A percentile compares a stretch with the other conserved stretches of the same genome.
Evolutionary conservation across 2,888 invertebrate species (phyloP).

Genomic region (Polyploca ridens): DNA sequence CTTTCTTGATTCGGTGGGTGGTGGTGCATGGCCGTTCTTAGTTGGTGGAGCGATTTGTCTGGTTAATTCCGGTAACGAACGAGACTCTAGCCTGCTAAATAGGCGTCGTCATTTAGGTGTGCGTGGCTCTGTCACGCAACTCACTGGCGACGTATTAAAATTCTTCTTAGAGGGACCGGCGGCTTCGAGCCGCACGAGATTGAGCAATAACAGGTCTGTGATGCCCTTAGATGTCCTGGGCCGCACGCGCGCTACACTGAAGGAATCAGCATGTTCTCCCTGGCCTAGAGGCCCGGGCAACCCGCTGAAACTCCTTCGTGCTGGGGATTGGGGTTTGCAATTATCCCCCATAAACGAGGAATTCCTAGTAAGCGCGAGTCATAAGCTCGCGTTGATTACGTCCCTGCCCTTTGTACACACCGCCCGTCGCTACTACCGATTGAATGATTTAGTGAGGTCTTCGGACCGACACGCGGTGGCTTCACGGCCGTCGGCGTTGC

Average conservation of each 20-base stretch:
- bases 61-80: conserved; percentile 91
- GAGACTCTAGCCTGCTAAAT: conserved; percentile 86
- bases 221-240: conserved; percentile 86
- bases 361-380: conserved; percentile 87
- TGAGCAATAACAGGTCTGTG: conserved; percentile 61
- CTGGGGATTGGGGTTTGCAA: conserved; percentile 84
- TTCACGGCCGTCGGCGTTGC: conserved; percentile 69
- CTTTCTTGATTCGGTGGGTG: conserved; percentile 85
- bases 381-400: conserved; percentile 88
- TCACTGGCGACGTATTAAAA: conserved; percentile 51
- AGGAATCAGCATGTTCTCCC: conserved; percentile 83
- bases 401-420: conserved; percentile 85
- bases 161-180: conserved; percentile 86
- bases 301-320: conserved; percentile 88
- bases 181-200: conserved; percentile 84
- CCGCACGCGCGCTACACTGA: conserved; percentile 87
- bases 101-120: conserved; percentile 37
- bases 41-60: conserved; percentile 90
- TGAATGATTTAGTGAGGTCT: conserved; percentile 86
- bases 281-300: conserved; percentile 87
- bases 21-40: conserved; percentile 85
- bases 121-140: conserved; percentile 42
- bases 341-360: conserved; percentile 57
- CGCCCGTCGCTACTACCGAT: conserved; percentile 90
- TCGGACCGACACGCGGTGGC: conserved; percentile 75